Percentiles rank a stretch among this genome's conserved stretches.
Evolutionary conservation across 1,140 invertebrate genomes (phyloP).

Genomic region (Sitophilus oryzae): DNA sequence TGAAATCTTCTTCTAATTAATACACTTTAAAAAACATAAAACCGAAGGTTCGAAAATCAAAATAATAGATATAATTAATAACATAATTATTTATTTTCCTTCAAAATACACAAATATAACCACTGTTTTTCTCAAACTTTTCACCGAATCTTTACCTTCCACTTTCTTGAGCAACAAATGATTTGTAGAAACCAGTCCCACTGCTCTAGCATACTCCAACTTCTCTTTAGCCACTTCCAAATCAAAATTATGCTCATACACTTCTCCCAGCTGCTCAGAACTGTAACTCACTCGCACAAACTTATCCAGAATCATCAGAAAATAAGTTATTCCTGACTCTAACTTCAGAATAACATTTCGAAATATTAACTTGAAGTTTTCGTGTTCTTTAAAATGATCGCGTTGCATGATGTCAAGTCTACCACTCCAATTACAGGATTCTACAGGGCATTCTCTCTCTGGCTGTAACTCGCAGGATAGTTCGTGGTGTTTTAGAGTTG

Average conservation of each 20-base stretch:
- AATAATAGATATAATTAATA: too few species aligned
- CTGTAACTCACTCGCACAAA: slow-evolving; percentile 18
- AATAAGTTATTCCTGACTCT: slow-evolving; percentile 12
- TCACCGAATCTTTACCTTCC: slow-evolving; percentile 14
- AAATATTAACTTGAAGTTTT: slow-evolving; percentile 18
- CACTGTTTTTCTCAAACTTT: slow-evolving; percentile 18
- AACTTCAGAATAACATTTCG: slow-evolving; percentile 16
- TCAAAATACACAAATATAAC: slow-evolving; percentile 23
- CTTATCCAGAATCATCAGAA: slow-evolving; percentile 16
- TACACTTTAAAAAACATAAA: too few species aligned
- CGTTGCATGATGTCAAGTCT: slow-evolving; percentile 9
- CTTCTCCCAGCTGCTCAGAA: slow-evolving; percentile 16
- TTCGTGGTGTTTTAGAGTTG: slow-evolving; percentile 15
- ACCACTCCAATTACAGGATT: slow-evolving; percentile 9
- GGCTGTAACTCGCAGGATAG: slow-evolving; percentile 14
- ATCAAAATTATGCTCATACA: slow-evolving; percentile 12
- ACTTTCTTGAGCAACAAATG: slow-evolving; percentile 20
- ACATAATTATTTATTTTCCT: slow-evolving; percentile 8
- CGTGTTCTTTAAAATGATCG: slow-evolving; percentile 16
- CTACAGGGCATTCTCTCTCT: slow-evolving; percentile 10
- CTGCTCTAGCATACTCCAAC: slow-evolving; percentile 2
- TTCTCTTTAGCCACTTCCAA: slow-evolving; percentile 13
- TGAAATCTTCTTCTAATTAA: too few species aligned
- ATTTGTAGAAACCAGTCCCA: slow-evolving; percentile 15
- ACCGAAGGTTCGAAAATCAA: too few species aligned